phyloP scores from a whole-genome alignment of 1,140 invertebrate species.

The Centruroides sculpturatus region DNA sequence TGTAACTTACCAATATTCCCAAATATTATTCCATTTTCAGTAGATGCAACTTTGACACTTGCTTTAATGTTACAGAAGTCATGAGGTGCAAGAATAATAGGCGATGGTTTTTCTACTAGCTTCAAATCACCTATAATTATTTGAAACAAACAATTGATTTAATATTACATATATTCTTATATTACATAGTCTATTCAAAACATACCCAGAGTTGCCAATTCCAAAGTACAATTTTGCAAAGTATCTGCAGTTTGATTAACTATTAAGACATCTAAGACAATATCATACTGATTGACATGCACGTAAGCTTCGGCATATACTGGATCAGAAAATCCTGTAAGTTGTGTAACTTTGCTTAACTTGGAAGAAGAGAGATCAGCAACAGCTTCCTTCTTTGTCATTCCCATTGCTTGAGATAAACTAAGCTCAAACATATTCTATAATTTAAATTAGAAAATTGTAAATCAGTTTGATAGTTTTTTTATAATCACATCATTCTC shows the following conservation, averaged over 20 bases:
- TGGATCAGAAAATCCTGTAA: slow-evolving; percentile 98
- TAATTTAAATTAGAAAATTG: not conserved
- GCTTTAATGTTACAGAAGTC: slow-evolving; percentile 98
- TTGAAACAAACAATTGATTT: not conserved
- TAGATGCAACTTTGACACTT: slow-evolving; percentile 87
- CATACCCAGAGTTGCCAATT: slow-evolving; percentile 79
- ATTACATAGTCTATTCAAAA: too few relatives aligned
- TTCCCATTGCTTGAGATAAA: slow-evolving; percentile 73
- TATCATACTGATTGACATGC: slow-evolving; percentile 98
- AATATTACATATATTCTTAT: too few relatives aligned
- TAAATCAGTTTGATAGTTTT: not conserved
- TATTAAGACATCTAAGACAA: slow-evolving; percentile 89
- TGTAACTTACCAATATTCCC: slow-evolving; percentile 76
- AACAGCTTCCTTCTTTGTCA: slow-evolving; percentile 40
- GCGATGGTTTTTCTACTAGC: slow-evolving; percentile 90
- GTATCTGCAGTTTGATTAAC: slow-evolving; percentile 98
- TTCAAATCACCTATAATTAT: slow-evolving; percentile 70
- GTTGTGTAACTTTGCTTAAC: slow-evolving; percentile 63
- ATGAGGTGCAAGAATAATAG: slow-evolving; percentile 84
- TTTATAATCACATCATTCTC: too few relatives aligned
- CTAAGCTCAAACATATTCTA: slow-evolving; percentile 87
- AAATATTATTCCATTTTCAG: slow-evolving; percentile 99
- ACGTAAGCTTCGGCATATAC: slow-evolving; percentile 99
- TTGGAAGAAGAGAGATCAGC: slow-evolving; percentile 20
- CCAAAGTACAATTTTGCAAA: slow-evolving; percentile 92